These are phyloP conservation scores for Macropodus opercularis DNA, from an alignment of 2,797 vertebrate species.

Conservation along the genomic window DNA sequence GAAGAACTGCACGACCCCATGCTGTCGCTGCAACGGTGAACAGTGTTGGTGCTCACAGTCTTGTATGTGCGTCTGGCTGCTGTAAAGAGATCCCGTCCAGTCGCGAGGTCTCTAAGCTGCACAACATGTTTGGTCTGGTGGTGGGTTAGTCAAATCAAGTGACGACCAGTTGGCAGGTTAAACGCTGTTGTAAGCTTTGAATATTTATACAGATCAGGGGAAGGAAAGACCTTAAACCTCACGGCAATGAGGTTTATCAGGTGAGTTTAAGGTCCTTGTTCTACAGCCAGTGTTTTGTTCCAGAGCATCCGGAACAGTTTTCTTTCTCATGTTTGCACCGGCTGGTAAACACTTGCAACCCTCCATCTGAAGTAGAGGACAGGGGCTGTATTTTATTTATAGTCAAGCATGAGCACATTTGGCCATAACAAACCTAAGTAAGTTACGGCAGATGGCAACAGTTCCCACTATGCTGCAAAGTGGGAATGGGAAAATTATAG, in stretches of 20 bases:
- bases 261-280: background rate
- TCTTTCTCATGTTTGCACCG: background rate
- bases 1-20: background rate
- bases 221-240: background rate
- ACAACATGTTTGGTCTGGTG: background rate
- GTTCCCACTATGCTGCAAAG: conserved; percentile 62
- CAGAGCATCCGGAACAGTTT: background rate
- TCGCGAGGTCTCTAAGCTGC: background rate
- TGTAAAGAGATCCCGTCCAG: too few species aligned
- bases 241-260: background rate
- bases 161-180: too few species aligned
- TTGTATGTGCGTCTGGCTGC: too few species aligned
- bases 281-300: background rate
- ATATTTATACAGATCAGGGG: too few species aligned
- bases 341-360: conserved; percentile 22
- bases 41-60: too few species aligned
- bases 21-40: background rate
- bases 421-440: conserved; percentile 60
- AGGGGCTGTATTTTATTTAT: conserved; percentile 42
- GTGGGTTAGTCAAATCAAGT: background rate
- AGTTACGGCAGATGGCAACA: conserved; percentile 72
- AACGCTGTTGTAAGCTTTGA: too few species aligned
- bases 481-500: conserved; percentile 59
- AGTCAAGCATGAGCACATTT: conserved; percentile 54
- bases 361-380: conserved; percentile 32